Conservation (phyloP, 2,113 vertebrate species). For the Sinocyclocheilus grahami region DNA sequence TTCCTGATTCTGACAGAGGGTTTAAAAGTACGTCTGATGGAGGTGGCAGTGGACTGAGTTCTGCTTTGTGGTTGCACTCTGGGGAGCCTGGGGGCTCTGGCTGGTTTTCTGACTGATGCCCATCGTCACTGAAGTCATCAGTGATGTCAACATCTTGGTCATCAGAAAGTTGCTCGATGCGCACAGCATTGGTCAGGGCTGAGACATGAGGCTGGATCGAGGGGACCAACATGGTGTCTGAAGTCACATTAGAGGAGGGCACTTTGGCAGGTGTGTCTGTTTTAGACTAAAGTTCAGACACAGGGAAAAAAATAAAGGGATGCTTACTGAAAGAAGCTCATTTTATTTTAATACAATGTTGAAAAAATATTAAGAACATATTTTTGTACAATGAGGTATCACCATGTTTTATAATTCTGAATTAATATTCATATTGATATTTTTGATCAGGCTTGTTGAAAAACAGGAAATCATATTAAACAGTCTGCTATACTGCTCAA, state of each 20-base stretch:
- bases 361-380: background rate
- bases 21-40: background rate
- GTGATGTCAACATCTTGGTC: conserved; percentile 97
- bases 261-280: conserved; percentile 69
- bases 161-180: conserved; percentile 89
- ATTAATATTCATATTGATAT: background rate
- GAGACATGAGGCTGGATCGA: conserved; percentile 54
- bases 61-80: conserved; percentile 26
- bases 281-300: conserved; percentile 75
- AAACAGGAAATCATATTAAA: background rate
- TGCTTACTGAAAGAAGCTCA: no score
- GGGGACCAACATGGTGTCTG: background rate
- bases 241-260: conserved; percentile 58
- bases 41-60: background rate
- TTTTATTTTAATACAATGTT: background rate
- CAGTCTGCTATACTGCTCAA: background rate
- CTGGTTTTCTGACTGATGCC: conserved; percentile 21
- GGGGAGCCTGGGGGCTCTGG: conserved; percentile 15
- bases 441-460: background rate
- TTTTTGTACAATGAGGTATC: background rate
- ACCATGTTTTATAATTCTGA: background rate
- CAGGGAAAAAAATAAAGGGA: background rate
- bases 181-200: conserved; percentile 83
- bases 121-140: conserved; percentile 76
- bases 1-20: background rate